These are phyloP conservation scores for Sphinx pinastri DNA, from an alignment of 2,888 invertebrate genomes.

Conservation along the genomic window DNA sequence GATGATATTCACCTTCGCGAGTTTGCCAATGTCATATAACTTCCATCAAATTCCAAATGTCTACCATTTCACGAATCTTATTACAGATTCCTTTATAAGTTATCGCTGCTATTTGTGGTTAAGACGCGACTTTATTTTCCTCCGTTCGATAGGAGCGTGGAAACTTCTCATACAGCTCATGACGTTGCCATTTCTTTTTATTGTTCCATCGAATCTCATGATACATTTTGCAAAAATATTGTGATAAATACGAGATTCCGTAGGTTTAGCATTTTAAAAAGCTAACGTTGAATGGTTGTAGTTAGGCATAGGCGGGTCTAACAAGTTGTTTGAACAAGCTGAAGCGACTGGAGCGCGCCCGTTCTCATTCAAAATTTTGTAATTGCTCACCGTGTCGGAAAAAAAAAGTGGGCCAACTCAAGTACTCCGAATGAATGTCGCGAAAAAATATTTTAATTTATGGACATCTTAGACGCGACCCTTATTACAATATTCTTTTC, in stretches of 20 bases:
- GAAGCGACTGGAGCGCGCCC: constrained; percentile 37
- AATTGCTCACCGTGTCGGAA: constrained; percentile 55
- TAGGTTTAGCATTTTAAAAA: constrained; percentile 10
- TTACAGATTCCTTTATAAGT: constrained; percentile 9
- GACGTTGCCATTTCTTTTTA: constrained; percentile 14
- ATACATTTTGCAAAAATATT: not conserved
- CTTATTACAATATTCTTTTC: constrained; percentile 36
- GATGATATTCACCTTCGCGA: not conserved
- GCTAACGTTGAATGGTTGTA: constrained; percentile 15
- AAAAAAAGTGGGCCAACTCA: constrained; percentile 50
- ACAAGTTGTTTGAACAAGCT: constrained; percentile 58
- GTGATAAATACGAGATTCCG: not conserved
- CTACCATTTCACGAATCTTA: not conserved
- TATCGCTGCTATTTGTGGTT: constrained; percentile 18
- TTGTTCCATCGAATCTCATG: not conserved
- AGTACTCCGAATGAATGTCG: constrained; percentile 44
- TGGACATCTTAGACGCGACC: constrained; percentile 33
- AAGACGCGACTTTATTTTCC: constrained; percentile 1
- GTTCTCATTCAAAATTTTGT: constrained; percentile 56
- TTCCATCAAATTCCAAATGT: not conserved
- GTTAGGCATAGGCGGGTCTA: constrained; percentile 40
- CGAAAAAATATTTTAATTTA: constrained; percentile 43
- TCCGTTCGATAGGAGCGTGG: not conserved
- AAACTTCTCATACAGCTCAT: not conserved
- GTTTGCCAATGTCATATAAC: not conserved